Base-by-base conservation (phyloP, 2,113 vertebrate species). In the Raphicerus campestris region DNA sequence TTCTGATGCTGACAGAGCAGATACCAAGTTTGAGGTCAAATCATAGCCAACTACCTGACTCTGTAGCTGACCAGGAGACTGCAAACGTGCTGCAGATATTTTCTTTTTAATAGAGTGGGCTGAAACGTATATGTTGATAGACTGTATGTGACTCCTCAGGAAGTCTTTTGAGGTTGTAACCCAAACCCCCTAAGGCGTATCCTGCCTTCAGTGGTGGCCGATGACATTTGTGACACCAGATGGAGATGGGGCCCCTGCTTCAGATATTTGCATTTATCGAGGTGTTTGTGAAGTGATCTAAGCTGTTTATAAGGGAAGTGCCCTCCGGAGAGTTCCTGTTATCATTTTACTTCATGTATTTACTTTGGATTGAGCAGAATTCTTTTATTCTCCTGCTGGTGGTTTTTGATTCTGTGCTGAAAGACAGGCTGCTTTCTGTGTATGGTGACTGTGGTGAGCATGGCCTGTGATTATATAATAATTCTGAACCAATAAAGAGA, bases 361-460 rank as follows among this genome's bases (percentile, higher is more conserved):
- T 95, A 86, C 91, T 80, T 96, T 96, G 94, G 94, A 94, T 96
- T 84, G 82, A 60, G 86, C 81, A 83, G 88, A 87, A 91, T 94
- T 94, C 92, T 84, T 97, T 93, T 75, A 75, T 96, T 75, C 58
- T 97, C 61, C 73, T 90, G 90, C 53, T 42, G 42, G 28, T 93
- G 77, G 28, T 61, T 98, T 96, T 93, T 30, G 58, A 94, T 89
- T 96, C 83, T 84, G 30, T 20, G 84, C 61, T 75, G 51, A 90
- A 86, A 97, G 88, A 77, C 61, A 85, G 77, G 82, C 93, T 96
- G 60, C 80, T 83, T 95, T 90, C 85, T 93, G 53, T 80, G 75
- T 70, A 58, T 45, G 77, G 60, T 92, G 78, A 63, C 80, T 0
- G 2, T 17, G 70, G 89, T 86, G 56, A 86, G 77, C 0, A 3